A percentile compares a stretch with the other conserved stretches of the same genome.
Conservation (phyloP, 2,113 vertebrate species). For the Caranx ignobilis region DNA sequence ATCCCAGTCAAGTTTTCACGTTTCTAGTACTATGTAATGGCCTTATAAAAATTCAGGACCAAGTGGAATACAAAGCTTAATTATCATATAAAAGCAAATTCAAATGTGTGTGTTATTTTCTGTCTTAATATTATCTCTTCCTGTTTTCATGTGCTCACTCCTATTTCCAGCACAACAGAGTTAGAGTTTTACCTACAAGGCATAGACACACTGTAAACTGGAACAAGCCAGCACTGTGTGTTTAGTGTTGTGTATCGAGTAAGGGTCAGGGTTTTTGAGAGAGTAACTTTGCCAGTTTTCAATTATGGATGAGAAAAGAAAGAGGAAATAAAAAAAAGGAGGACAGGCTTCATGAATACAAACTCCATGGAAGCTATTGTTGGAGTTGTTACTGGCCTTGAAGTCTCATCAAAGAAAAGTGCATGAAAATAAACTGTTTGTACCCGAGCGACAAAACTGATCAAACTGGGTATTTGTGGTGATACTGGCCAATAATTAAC, state of each 20-base stretch:
- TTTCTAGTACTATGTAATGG: background rate
- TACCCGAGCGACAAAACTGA: background rate
- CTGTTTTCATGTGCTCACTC: background rate
- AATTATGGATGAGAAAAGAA: conserved; percentile 64
- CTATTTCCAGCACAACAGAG: conserved; percentile 3
- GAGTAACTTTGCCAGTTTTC: conserved; percentile 52
- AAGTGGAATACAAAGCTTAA: background rate
- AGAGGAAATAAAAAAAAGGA: background rate
- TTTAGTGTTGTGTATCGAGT: conserved; percentile 37
- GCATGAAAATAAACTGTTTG: conserved; percentile 15
- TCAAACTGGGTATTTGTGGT: background rate
- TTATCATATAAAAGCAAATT: background rate
- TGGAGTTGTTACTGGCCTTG: conserved; percentile 26
- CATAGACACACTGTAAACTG: conserved; percentile 11
- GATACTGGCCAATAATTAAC: background rate
- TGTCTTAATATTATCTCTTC: background rate
- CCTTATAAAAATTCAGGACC: conserved; percentile 6
- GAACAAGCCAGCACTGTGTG: conserved; percentile 15
- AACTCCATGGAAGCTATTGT: conserved; percentile 41
- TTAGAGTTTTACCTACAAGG: conserved; percentile 30
- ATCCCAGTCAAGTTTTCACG: background rate
- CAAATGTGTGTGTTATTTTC: background rate
- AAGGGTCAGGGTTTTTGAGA: conserved; percentile 47
- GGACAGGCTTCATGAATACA: conserved; percentile 42
- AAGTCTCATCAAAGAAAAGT: conserved; percentile 37